phyloP scores from a whole-genome alignment of 1,140 invertebrate species.

The Goniozus legneri region DNA sequence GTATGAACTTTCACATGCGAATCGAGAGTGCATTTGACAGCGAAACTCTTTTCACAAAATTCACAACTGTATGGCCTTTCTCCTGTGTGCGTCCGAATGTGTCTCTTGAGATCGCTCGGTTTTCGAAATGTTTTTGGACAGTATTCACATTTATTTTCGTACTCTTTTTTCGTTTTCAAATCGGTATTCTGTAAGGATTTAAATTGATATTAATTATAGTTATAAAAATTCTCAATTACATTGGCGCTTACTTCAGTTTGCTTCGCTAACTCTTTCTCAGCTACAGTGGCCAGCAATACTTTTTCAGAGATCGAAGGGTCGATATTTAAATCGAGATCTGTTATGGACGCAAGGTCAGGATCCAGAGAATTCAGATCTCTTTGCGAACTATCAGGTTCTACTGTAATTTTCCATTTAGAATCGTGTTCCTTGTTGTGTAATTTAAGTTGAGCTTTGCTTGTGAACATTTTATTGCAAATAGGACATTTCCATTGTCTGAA shows the following conservation, averaged over 20 bases:
- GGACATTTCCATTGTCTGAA: constrained; percentile 24
- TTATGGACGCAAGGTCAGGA: background rate
- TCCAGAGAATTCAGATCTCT: constrained; percentile 16
- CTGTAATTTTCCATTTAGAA: constrained; percentile 14
- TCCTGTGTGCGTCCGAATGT: constrained; percentile 63
- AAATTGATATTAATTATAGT: no score
- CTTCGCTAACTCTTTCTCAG: constrained; percentile 38
- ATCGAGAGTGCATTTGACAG: constrained; percentile 66
- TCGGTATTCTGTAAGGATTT: constrained; percentile 10
- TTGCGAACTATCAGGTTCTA: constrained; percentile 21
- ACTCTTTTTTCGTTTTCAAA: constrained; percentile 32
- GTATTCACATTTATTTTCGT: constrained; percentile 56
- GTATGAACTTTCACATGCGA: constrained; percentile 62
- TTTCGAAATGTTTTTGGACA: constrained; percentile 59
- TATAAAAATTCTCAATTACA: background rate
- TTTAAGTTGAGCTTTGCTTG: constrained; percentile 23
- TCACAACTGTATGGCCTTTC: constrained; percentile 66
- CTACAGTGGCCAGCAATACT: constrained; percentile 53
- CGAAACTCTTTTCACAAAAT: constrained; percentile 64
- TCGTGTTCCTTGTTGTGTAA: constrained; percentile 27
- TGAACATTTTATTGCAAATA: constrained; percentile 23
- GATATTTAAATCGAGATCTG: constrained; percentile 9
- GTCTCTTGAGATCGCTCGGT: constrained; percentile 55
- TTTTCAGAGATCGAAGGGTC: constrained; percentile 53
- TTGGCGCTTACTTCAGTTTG: constrained; percentile 4